These are phyloP conservation scores for Empidonax alnorum DNA, from an alignment of 2,113 vertebrate species.

Conservation along the genomic window DNA sequence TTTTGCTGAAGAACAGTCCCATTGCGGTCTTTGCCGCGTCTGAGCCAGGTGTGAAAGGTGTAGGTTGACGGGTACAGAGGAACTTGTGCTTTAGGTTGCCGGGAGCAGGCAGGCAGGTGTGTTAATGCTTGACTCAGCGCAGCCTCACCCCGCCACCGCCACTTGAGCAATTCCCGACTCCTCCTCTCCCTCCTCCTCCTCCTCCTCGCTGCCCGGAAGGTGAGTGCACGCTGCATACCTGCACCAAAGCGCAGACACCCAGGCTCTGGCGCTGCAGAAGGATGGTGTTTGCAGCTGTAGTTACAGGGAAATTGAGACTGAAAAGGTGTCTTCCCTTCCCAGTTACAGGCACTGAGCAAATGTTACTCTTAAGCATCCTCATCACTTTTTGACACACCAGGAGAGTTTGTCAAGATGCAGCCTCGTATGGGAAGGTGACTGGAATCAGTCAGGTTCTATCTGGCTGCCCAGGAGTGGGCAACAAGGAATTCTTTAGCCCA, in stretches of 20 bases:
- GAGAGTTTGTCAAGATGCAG: not conserved
- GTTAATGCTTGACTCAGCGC: conserved; percentile 72
- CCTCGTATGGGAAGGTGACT: not conserved
- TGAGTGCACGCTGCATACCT: accelerated
- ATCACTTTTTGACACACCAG: not conserved
- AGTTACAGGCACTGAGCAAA: not conserved
- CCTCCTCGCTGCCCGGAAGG: not conserved
- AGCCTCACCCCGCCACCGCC: conserved; percentile 15
- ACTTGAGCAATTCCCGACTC: conserved; percentile 39
- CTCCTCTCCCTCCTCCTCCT: not conserved
- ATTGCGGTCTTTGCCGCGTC: not conserved
- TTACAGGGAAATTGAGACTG: accelerated
- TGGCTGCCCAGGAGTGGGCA: not conserved
- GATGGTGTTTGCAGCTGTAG: not conserved
- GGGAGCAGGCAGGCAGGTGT: conserved; percentile 37
- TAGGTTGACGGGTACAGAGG: accelerated
- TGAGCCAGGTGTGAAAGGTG: not conserved
- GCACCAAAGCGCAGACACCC: accelerated
- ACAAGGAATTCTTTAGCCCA: not conserved
- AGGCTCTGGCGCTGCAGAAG: not conserved
- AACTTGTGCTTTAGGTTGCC: conserved; percentile 18
- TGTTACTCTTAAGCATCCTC: not conserved
- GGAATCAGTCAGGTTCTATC: too few species aligned
- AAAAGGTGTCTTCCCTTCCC: not conserved
- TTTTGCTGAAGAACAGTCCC: conserved; percentile 62